Evolutionary conservation across 2,888 invertebrate genomes (phyloP).

Genomic region (Epistrophe grossulariae): DNA sequence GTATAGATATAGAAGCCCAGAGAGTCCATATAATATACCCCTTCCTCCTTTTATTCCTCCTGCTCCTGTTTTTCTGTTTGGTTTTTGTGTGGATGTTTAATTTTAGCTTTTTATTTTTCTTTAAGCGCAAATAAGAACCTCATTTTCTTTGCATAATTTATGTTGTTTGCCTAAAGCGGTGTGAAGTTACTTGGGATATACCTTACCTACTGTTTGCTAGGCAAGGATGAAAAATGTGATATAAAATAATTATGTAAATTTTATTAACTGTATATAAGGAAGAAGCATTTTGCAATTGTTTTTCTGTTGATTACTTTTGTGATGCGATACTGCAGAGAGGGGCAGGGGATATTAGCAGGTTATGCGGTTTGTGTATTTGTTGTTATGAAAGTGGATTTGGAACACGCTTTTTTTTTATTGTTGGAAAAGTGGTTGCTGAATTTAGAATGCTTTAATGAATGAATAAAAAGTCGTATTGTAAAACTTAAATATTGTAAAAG

Average conservation of each 20-base stretch:
- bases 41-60: too few relatives aligned
- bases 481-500: too few relatives aligned
- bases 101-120: slow-evolving; percentile 53
- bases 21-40: background rate
- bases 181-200: slow-evolving; percentile 32
- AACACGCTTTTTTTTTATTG: background rate
- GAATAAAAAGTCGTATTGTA: too few relatives aligned
- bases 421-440: too few relatives aligned
- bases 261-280: slow-evolving; percentile 63
- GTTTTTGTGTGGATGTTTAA: slow-evolving; percentile 68
- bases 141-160: slow-evolving; percentile 75
- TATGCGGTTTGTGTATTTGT: slow-evolving; percentile 12
- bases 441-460: too few relatives aligned
- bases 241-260: slow-evolving; percentile 75
- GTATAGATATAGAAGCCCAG: background rate
- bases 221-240: slow-evolving; percentile 40
- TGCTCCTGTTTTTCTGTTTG: slow-evolving; percentile 2
- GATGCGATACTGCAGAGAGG: background rate
- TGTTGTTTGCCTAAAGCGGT: slow-evolving; percentile 68
- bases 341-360: background rate
- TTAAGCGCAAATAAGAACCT: slow-evolving; percentile 72
- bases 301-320: slow-evolving; percentile 72
- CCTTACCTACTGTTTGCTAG: background rate
- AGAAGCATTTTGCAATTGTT: slow-evolving; percentile 67
- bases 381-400: background rate